Base-by-base conservation (phyloP, 2,888 invertebrate species). In the Anthoptus insignis region DNA sequence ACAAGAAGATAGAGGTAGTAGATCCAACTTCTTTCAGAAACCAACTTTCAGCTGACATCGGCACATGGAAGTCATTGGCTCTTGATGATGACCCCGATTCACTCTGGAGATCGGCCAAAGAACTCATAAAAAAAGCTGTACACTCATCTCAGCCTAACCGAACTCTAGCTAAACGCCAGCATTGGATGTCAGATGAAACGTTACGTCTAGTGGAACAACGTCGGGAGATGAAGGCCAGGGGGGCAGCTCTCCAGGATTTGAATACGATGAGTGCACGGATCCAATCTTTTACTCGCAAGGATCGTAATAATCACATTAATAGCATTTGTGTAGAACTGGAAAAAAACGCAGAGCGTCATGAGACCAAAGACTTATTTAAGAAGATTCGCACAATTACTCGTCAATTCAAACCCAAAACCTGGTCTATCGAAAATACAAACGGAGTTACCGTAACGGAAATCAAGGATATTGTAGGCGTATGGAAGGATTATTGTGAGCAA, bases 121-220 rank as follows among this genome's bases (percentile, higher is more conserved):
- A n/a, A 4, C 3, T 37, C 3, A 37, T 37, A n/a, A 2, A n/a
- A 37, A 37, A 37, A n/a, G 37, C 37, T n/a, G 37, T n/a, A 19
- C 11, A 32, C 11, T 8, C 11, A 11, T 11, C 2, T 11, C 11
- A 2, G 6, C 32, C 6, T n/a, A n/a, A n/a, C 32, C 32, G 6
- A 8, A 6, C 3, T 22, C 11, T 2, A 50, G n/a, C 6, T 5
- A 27, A 50, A 27, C 29, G 13, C 14, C 39, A 34, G 16, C 29
- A 19, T 32, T 57, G 57, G 57, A 59, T 59, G 58, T 49, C 32
- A 34, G 58, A 47, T 13, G 13, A 27, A 9, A 58, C 58, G 8
- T 16, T 58, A 3, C 9, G n/a, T 11, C 32, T 58, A 14, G 21
- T 45, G 13, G 22, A 59, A 9, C 21, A 39, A 13, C 19, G 32